Evolutionary conservation across 2,113 vertebrate genomes (phyloP).

Genomic region (Grammomys surdaster): DNA sequence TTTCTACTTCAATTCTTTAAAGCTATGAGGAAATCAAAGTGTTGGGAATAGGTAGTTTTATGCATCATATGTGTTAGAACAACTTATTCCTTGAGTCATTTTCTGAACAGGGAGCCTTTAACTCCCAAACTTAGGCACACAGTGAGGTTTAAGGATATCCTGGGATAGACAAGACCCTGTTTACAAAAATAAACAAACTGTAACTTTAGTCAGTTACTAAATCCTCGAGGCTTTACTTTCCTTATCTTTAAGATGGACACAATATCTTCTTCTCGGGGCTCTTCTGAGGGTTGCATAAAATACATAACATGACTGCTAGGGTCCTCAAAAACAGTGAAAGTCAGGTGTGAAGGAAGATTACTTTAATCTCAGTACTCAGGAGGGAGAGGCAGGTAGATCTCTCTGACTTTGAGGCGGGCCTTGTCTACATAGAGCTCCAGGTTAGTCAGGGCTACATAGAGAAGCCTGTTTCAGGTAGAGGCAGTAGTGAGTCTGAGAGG

Average conservation of each 20-base stretch:
- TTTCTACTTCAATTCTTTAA: background rate
- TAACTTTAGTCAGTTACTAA: background rate
- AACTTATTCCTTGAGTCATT: background rate
- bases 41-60: background rate
- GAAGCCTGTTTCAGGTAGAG: background rate
- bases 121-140: background rate
- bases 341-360: background rate
- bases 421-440: background rate
- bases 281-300: background rate
- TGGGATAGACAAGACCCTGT: background rate
- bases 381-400: background rate
- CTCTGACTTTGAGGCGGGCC: background rate
- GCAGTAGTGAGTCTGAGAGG: background rate
- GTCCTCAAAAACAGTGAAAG: background rate
- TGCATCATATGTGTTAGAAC: background rate
- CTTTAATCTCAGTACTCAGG: background rate
- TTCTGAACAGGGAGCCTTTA: background rate
- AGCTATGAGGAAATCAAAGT: background rate
- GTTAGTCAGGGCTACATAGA: background rate
- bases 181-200: background rate
- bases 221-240: background rate
- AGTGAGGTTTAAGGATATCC: background rate
- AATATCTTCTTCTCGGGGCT: background rate
- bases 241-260: background rate
- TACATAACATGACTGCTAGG: background rate